These are phyloP conservation scores for Rhagologus leucostigma DNA, from an alignment of 2,113 vertebrate genomes.

Conservation along the genomic window DNA sequence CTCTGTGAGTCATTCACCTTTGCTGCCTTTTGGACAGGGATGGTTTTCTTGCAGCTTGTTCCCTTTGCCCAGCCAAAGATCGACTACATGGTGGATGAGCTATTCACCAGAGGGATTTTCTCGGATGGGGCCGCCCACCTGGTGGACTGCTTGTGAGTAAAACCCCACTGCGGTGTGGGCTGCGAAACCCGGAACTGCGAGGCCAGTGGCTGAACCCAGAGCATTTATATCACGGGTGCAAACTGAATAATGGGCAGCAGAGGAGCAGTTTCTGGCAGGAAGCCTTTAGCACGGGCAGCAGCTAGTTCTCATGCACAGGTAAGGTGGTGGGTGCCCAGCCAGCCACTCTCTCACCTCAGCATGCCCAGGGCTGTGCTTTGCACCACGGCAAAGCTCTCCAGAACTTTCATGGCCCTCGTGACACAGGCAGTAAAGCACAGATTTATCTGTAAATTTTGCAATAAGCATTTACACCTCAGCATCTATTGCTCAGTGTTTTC, in stretches of 20 bases:
- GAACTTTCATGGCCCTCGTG: background rate
- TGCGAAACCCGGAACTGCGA: background rate
- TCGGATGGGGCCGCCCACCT: slow-evolving; percentile 73
- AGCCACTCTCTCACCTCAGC: background rate
- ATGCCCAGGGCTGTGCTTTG: background rate
- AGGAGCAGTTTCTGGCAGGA: background rate
- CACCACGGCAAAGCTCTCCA: background rate
- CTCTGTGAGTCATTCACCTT: background rate
- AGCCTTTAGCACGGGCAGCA: background rate
- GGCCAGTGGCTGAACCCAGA: background rate
- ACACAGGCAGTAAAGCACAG: background rate
- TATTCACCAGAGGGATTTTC: slow-evolving; percentile 66
- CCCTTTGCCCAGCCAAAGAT: slow-evolving; percentile 71
- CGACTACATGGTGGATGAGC: slow-evolving; percentile 9
- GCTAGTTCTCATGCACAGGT: accelerated
- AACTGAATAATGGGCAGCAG: background rate
- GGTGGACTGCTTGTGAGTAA: slow-evolving; percentile 80
- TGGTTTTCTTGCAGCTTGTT: slow-evolving; percentile 73
- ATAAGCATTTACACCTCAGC: background rate
- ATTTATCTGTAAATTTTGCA: background rate
- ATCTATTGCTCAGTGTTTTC: background rate
- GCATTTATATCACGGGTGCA: background rate
- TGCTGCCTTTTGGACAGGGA: background rate
- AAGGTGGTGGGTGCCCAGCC: accelerated
- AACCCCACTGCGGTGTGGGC: background rate